Conservation (phyloP, 2,888 invertebrate species). For the Lamellibrachia satsuma region DNA sequence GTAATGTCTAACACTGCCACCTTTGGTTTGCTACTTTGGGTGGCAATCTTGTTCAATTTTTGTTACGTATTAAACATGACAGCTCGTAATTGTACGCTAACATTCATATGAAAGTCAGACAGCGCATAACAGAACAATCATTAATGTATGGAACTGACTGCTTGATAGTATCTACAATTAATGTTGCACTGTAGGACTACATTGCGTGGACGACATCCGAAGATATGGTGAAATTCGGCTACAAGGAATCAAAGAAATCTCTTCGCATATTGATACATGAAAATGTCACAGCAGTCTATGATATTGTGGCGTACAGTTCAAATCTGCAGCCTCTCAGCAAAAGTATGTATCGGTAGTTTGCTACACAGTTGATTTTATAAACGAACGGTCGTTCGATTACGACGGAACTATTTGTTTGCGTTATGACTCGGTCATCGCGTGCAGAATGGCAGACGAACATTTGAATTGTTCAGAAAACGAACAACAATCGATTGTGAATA, state of each 20-base stretch:
- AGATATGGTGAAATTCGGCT: background rate
- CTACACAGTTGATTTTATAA: background rate
- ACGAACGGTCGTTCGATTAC: no score
- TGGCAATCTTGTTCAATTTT: no score
- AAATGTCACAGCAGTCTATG: background rate
- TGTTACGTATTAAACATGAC: background rate
- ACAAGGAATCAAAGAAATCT: background rate
- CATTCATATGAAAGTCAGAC: no score
- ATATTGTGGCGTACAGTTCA: background rate
- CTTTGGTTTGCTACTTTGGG: no score
- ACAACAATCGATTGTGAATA: no score
- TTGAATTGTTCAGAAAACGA: no score
- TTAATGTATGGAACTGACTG: background rate
- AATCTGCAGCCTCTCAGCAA: background rate
- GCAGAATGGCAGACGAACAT: no score
- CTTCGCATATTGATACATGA: background rate
- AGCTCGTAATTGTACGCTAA: background rate
- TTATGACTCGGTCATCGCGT: no score
- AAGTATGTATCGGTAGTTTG: background rate
- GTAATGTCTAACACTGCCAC: no score
- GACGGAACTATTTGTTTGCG: no score
- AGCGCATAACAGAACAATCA: no score
- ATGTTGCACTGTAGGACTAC: background rate
- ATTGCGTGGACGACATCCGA: background rate
- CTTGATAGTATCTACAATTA: background rate